Base-by-base conservation (phyloP, 2,888 invertebrate species). In the Alloplasta piceator region DNA sequence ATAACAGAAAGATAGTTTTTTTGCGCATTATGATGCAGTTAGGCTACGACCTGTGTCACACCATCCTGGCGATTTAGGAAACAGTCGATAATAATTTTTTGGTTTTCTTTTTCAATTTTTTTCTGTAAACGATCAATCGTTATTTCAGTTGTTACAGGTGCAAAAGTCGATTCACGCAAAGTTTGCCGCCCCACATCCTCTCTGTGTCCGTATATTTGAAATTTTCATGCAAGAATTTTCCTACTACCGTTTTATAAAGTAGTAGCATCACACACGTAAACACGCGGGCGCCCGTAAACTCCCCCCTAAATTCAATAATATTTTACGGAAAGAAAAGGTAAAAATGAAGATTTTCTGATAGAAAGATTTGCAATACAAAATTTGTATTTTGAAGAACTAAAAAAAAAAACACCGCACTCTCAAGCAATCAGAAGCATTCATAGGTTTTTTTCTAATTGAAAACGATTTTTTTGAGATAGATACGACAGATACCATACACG, bases 171-270 rank as follows among this genome's bases (percentile, higher is more conserved):
- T 64, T 38, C 12, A 55, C 41, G 38, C 46, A 72, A 63, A 61
- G 52, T 36, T 68, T 70, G 48, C 52, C 63, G 52, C 7, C 67
- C 68, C 81, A 12, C 58, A 26, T 67, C 58, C 73, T 77, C 68
- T 68, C 77, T 64, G 73, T 64, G 73, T 70, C 68, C 77, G 46
- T 48, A 77, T 61, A 73, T 63, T 58, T 56, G 41, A 3, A 66
- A 60, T 56, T 64, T 16, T 43, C 81, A 74, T 81, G 81, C 81
- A 81, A 77, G 55, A 78, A 77, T 70, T 52, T 60, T 58, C 73
- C 58, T 46, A 74, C 60, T 46, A 70, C 77, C 68, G 52, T 56
- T 52, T 39, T 26, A 26, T 26, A 26, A 26, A 26, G 26, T 52
- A 14, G 52, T 52, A 52, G 52, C 12, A 52, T 14, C 12, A 52